Evolutionary conservation across 2,888 invertebrate species (phyloP).

Genomic region (Drosophila neonasuta): DNA sequence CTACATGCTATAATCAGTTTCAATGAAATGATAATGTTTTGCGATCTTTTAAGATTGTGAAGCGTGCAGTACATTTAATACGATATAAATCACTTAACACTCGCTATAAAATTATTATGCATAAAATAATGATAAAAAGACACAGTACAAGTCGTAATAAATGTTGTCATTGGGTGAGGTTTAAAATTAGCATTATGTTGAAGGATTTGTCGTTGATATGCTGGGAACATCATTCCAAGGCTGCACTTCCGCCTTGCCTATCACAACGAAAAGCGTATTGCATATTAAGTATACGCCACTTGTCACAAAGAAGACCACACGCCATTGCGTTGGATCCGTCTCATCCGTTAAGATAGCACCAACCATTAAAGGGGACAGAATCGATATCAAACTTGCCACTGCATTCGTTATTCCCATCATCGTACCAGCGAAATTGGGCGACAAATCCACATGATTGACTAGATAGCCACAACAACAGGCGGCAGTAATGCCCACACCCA

Average conservation of each 20-base stretch:
- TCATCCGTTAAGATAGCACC: constrained; percentile 84
- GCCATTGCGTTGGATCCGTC: constrained; percentile 83
- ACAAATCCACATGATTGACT: constrained; percentile 87
- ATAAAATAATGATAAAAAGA: constrained; percentile 8
- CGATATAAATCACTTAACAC: constrained; percentile 9
- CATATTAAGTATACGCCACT: constrained; percentile 7
- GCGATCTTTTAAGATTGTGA: constrained; percentile 24
- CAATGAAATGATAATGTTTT: constrained; percentile 16
- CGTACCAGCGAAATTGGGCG: constrained; percentile 87
- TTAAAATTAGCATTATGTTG: constrained; percentile 1
- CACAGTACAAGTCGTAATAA: neutral
- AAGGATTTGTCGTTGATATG: neutral
- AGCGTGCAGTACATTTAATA: constrained; percentile 9
- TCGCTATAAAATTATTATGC: neutral
- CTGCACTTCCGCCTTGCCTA: constrained; percentile 2
- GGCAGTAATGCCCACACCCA: constrained; percentile 86
- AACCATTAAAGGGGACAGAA: constrained; percentile 84
- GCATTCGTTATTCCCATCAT: constrained; percentile 88
- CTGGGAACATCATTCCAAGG: neutral
- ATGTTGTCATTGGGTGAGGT: neutral
- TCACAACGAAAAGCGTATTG: constrained; percentile 3
- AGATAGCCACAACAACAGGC: constrained; percentile 85
- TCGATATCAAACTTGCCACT: neutral
- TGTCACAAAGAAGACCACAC: constrained; percentile 69
- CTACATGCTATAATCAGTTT: constrained; percentile 9